A percentile compares a stretch with the other conserved stretches of the same genome.
Evolutionary conservation across 1,140 invertebrate species (phyloP).

Genomic region (Drosophila paulistorum): DNA sequence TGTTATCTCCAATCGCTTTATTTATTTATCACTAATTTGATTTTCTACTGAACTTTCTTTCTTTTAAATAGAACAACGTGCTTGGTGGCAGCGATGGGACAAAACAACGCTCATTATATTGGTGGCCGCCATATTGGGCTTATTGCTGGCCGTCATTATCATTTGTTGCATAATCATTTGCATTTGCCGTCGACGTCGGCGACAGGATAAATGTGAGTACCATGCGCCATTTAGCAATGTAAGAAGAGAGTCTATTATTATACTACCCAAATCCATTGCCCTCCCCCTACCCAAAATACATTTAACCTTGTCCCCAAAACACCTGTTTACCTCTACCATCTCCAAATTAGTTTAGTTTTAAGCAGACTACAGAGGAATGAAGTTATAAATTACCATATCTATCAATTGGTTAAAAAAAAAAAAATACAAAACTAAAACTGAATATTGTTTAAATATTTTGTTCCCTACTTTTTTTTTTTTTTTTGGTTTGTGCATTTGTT

Average conservation of each 20-base stretch:
- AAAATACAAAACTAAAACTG: neutral
- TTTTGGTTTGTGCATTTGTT: neutral
- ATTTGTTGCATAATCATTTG: conserved; percentile 93
- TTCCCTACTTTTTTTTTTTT: neutral
- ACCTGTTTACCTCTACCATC: neutral
- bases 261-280: neutral
- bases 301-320: too few species aligned
- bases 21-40: neutral
- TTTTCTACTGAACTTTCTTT: neutral
- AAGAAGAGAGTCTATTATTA: neutral
- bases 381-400: conserved; percentile 7
- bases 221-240: conserved; percentile 1
- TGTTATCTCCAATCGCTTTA: too few species aligned
- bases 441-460: neutral
- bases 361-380: conserved; percentile 5
- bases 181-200: conserved; percentile 90
- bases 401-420: conserved; percentile 4
- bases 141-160: conserved; percentile 90
- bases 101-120: conserved; percentile 91
- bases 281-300: neutral
- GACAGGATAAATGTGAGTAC: conserved; percentile 94
- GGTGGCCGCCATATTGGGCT: conserved; percentile 88
- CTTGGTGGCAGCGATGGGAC: conserved; percentile 90
- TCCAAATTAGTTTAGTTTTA: conserved; percentile 11
- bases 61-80: conserved; percentile 85